Percentiles rank a stretch among this genome's conserved stretches.
These are phyloP conservation scores for Scomberomorus guttatus DNA, from an alignment of 2,797 vertebrate species.

Conservation along the genomic window DNA sequence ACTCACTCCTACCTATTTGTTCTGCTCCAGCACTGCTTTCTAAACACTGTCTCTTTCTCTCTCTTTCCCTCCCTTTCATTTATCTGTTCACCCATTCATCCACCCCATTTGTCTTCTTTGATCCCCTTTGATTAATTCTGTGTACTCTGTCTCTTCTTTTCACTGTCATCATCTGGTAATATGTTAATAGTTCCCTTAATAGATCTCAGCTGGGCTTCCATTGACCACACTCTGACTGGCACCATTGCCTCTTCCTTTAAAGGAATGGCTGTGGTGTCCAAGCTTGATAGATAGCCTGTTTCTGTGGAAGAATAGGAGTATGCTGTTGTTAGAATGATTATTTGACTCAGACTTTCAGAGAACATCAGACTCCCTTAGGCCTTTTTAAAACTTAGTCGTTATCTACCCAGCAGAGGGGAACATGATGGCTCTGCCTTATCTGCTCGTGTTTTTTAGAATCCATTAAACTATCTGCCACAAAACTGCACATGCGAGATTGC, in stretches of 20 bases:
- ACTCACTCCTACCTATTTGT: slow-evolving; percentile 18
- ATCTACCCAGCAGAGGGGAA: slow-evolving; percentile 13
- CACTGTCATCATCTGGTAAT: not conserved
- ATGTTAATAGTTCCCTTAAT: slow-evolving; percentile 80
- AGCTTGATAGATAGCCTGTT: slow-evolving; percentile 26
- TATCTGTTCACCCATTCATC: slow-evolving; percentile 26
- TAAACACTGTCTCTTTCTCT: slow-evolving; percentile 52
- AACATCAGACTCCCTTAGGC: slow-evolving; percentile 7
- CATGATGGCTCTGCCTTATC: slow-evolving; percentile 28
- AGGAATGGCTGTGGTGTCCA: slow-evolving; percentile 40
- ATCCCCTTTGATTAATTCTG: slow-evolving; percentile 3
- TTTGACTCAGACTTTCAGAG: slow-evolving; percentile 20
- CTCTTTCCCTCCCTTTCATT: slow-evolving; percentile 14
- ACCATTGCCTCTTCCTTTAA: slow-evolving; percentile 32
- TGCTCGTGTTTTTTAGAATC: slow-evolving; percentile 64
- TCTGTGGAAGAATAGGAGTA: slow-evolving; percentile 6
- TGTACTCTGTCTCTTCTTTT: slow-evolving; percentile 14
- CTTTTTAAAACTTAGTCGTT: slow-evolving; percentile 43
- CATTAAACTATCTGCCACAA: slow-evolving; percentile 67
- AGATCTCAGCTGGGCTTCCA: slow-evolving; percentile 81
- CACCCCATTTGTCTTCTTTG: slow-evolving; percentile 4
- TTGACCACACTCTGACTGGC: slow-evolving; percentile 69
- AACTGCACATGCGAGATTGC: slow-evolving; percentile 27
- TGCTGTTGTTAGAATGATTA: slow-evolving; percentile 17
- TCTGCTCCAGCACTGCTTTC: slow-evolving; percentile 29